Evolutionary conservation across 2,113 vertebrate species (phyloP), one percentile per base, ranked within the genome.

Genomic region (Erinaceus europaeus): DNA sequence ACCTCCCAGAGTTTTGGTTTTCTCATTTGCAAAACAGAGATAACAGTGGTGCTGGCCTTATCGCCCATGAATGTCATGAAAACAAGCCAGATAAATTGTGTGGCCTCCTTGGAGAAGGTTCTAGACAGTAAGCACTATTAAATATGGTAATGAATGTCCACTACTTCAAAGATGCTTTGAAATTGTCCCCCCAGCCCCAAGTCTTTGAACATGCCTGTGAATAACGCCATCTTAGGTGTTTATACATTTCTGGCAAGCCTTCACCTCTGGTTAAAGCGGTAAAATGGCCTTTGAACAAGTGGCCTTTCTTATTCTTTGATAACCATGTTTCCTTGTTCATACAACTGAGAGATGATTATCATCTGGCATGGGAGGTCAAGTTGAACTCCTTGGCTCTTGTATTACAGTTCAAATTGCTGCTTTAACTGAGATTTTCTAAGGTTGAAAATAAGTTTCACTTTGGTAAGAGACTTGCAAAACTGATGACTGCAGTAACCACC

Each of bases 211-310:
- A 85, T 42, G 75, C 50, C 78, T 71, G 11, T 74, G 73, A 94
- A 90, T 59, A 89, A 91, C 67, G 75, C 71, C 14, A 38, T 61
- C 74, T 64, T 94, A 87, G 84, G 87, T 92, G 90, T 94, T 90
- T 85, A 90, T 90, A 84, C 46, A 76, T 72, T 93, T 90, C 87
- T 94, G 93, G 83, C 86, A 85, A 93, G 88, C 53, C 83, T 91
- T 92, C 68, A 72, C 86, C 78, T 85, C 85, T 85, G 82, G 87
- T 92, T 91, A 92, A 93, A 76, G 86, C 88, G 88, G 75, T 93
- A 96, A n/a, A 97, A 96, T 94, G 94, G 84, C 83, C 94, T 97
- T 95, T 95, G 94, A 96, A 97, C 95, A 94, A 96, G 96, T 90
- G 89, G n/a, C 79, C 81, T 96, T 97, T 95, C 95, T 97, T 94